phyloP scores from a whole-genome alignment of 1,140 invertebrate genomes.

The Planococcus citri region DNA sequence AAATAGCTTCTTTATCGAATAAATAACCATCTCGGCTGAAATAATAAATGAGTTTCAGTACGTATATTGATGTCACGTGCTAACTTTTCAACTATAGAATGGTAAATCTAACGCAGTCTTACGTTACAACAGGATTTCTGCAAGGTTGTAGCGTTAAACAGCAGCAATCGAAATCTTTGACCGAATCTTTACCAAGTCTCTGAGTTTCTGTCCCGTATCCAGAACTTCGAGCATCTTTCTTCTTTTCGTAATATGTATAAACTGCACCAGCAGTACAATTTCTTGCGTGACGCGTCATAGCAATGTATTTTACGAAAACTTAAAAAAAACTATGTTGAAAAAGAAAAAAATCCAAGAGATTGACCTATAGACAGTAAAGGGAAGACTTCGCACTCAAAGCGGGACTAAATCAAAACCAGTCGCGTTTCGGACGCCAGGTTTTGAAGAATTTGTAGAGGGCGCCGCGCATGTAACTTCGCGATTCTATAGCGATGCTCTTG shows the following conservation, averaged over 20 bases:
- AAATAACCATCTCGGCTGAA: slow-evolving; percentile 81
- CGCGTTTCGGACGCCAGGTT: no score
- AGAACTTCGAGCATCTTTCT: slow-evolving; percentile 86
- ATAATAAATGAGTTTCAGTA: slow-evolving; percentile 25
- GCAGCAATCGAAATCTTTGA: slow-evolving; percentile 98
- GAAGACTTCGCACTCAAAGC: no score
- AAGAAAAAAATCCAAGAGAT: no score
- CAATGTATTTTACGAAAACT: neutral
- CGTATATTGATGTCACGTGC: no score
- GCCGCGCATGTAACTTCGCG: no score
- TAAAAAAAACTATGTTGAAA: no score
- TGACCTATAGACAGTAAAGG: no score
- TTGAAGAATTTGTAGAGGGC: no score
- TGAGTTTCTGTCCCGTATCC: slow-evolving; percentile 74
- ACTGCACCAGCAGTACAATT: slow-evolving; percentile 97
- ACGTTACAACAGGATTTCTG: slow-evolving; percentile 75
- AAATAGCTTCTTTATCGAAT: slow-evolving; percentile 94
- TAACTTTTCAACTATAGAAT: slow-evolving; percentile 21
- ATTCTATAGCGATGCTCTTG: no score
- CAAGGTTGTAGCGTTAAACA: slow-evolving; percentile 93
- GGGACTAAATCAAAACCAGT: no score
- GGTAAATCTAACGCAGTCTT: slow-evolving; percentile 29
- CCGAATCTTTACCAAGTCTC: slow-evolving; percentile 88
- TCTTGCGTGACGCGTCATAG: slow-evolving; percentile 86
- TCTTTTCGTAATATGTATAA: slow-evolving; percentile 96